Evolutionary conservation across 2,888 invertebrate genomes (phyloP).

Genomic region (Dicyrtomina minuta): DNA sequence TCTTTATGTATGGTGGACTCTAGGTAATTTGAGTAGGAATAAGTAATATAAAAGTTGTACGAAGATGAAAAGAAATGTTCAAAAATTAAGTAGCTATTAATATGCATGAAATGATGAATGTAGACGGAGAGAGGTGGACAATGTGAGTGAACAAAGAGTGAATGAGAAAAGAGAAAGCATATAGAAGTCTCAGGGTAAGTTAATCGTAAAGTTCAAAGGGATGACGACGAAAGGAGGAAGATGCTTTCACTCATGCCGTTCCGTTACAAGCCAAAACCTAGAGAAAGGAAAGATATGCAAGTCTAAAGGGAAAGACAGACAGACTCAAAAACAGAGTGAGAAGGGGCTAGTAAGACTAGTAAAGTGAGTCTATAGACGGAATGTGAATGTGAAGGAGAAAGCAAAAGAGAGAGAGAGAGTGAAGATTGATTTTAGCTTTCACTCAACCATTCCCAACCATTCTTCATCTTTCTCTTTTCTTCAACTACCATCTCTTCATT

Average conservation of each 20-base stretch:
- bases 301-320: slow-evolving; percentile 1
- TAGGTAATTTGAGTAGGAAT: background rate
- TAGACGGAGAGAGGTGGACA: background rate
- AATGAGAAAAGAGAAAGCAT: background rate
- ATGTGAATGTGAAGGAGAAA: slow-evolving; percentile 2
- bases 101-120: slow-evolving; percentile 13
- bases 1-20: background rate
- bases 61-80: slow-evolving; percentile 15
- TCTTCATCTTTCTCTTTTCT: slow-evolving; percentile 14
- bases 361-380: background rate
- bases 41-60: background rate
- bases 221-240: background rate
- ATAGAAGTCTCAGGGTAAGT: background rate
- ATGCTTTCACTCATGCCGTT: background rate
- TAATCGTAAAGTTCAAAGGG: background rate
- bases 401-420: background rate
- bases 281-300: slow-evolving; percentile 1
- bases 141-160: background rate
- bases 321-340: too few relatives aligned
- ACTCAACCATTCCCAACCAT: slow-evolving; percentile 22
- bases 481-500: slow-evolving; percentile 12
- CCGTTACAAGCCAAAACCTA: background rate
- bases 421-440: slow-evolving; percentile 33
- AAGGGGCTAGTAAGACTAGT: background rate
- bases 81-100: slow-evolving; percentile 24